These are phyloP conservation scores for Drosophila neocordata DNA, from an alignment of 1,140 invertebrate species.

Conservation along the genomic window DNA sequence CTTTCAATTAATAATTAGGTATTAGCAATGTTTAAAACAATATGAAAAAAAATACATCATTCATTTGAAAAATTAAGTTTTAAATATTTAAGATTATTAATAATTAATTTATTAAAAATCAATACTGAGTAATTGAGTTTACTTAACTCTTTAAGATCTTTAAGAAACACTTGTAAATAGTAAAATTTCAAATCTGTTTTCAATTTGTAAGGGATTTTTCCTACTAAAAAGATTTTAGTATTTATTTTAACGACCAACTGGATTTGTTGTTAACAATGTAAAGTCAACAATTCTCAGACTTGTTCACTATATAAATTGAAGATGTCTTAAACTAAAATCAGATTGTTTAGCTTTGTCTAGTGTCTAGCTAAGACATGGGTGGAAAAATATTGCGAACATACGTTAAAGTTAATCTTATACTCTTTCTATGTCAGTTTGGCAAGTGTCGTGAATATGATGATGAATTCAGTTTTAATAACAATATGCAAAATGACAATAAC, in stretches of 20 bases:
- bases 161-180: too few relatives aligned
- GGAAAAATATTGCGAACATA: not conserved
- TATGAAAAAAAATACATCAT: too few relatives aligned
- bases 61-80: too few relatives aligned
- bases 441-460: not conserved
- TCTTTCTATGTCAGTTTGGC: not conserved
- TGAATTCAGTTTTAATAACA: not conserved
- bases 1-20: too few relatives aligned
- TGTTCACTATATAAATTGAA: not conserved
- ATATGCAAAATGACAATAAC: too few relatives aligned
- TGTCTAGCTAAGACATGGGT: not conserved
- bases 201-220: too few relatives aligned
- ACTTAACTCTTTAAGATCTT: too few relatives aligned
- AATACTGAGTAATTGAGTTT: too few relatives aligned
- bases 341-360: not conserved
- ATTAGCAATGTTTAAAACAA: too few relatives aligned
- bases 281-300: not conserved
- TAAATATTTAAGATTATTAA: too few relatives aligned
- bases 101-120: too few relatives aligned
- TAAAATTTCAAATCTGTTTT: too few relatives aligned
- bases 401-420: not conserved
- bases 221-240: not conserved
- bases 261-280: not conserved
- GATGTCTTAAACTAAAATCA: not conserved
- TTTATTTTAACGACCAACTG: slow-evolving; percentile 2